Conservation (phyloP, 2,797 vertebrate species). For the Pangasius macronema region DNA sequence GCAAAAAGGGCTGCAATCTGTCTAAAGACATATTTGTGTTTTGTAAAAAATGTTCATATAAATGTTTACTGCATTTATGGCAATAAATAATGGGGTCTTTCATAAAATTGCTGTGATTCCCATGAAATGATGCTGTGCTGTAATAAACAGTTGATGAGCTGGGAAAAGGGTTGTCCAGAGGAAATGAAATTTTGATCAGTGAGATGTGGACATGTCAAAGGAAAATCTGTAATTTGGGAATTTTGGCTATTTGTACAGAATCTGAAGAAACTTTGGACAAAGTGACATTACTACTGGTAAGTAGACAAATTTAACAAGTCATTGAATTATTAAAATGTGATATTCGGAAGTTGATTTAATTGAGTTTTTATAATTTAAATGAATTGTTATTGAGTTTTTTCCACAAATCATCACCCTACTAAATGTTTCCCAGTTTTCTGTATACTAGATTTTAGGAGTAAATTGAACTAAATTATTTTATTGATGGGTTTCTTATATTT, state of each 20-base stretch:
- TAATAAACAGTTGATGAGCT: not conserved
- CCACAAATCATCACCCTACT: not conserved
- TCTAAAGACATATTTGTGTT: slow-evolving; percentile 11
- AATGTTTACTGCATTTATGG: not conserved
- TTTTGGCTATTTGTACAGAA: not conserved
- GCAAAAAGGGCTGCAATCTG: not conserved
- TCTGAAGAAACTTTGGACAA: not conserved
- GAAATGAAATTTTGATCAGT: slow-evolving; percentile 2
- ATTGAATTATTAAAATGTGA: not conserved
- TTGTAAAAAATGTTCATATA: slow-evolving; percentile 29
- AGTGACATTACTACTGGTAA: not conserved
- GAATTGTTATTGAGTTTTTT: not conserved
- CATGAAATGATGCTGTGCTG: not conserved
- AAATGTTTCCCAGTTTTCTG: not conserved
- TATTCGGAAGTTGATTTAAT: not conserved
- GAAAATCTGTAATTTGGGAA: not conserved
- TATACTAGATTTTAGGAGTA: not conserved
- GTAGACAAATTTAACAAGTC: not conserved
- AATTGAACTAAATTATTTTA: not conserved
- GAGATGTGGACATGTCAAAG: not conserved
- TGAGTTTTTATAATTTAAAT: not conserved
- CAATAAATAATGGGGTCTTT: slow-evolving; percentile 13
- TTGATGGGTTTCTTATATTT: not conserved
- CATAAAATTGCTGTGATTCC: not conserved
- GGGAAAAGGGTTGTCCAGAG: not conserved